Base-by-base conservation (phyloP, 2,797 vertebrate genomes). In the Esox masquinongy region DNA sequence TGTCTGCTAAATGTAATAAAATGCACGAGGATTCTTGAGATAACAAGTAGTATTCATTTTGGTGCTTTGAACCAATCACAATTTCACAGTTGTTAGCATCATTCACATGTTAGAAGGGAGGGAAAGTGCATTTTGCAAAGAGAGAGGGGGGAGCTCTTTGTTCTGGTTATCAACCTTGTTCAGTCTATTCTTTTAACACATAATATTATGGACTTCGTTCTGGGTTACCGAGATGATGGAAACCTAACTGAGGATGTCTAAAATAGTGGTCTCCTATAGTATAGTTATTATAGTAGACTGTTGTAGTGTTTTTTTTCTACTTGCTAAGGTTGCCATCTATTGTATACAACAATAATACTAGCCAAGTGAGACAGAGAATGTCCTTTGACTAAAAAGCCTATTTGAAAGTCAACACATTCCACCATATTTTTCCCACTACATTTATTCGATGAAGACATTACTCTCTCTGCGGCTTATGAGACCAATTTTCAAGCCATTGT, bases 401-500 rank as follows among this genome's bases (percentile, higher is more conserved):
- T 74, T 71, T 76, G 74, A 78, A 74, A 77, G 71, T 63, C 72
- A 83, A 76, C 68, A 75, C 7, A 31, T 63, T 19, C 19, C 64
- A 43, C 73, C 53, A 51, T 66, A 78, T 78, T 16, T 15, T 73
- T 34, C 15, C 9, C 39, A 43, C 67, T 71, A 5, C 11, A 70
- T 78, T 79, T 71, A 64, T 72, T 69, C 56, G 77, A 36, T 71
- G 72, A 74, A 74, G 71, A 73, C 77, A 69, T 72, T 74, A 77
- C n/a, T 16, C 34, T 19, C 34, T 36, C 34, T 19, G 34, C 16
- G 50, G 74, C 76, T 78, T 73, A 75, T 61, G 68, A 72, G 76
- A 80, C 74, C 79, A 82, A 80, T 85, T 79, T 82, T 74, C 59
- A 70, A n/a, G 80, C 79, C 51, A 66, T 36, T 74, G 78, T 70